Conservation (phyloP, 2,888 invertebrate genomes). For the Sphaerophoria rueppellii region DNA sequence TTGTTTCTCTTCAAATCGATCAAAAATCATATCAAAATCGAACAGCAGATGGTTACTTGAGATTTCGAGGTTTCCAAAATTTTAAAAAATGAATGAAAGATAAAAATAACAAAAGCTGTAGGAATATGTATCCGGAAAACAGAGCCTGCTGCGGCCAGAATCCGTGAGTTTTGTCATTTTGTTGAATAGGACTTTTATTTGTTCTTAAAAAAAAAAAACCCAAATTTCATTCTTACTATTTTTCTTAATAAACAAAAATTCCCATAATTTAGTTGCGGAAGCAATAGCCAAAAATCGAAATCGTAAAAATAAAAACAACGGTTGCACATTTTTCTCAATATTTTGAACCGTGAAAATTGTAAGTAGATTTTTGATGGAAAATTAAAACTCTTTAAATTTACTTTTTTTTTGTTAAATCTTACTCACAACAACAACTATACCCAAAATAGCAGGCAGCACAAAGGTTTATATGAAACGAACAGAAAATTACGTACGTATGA, state of each 20-base stretch:
- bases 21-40: constrained; percentile 45
- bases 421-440: constrained; percentile 52
- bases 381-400: constrained; percentile 37
- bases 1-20: constrained; percentile 36
- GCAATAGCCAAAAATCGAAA: constrained; percentile 21
- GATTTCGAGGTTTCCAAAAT: neutral
- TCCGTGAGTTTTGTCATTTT: constrained; percentile 69
- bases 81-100: neutral
- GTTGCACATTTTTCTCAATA: constrained; percentile 55
- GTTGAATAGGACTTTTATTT: constrained; percentile 66
- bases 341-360: constrained; percentile 70
- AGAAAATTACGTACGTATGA: constrained; percentile 55
- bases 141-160: constrained; percentile 36
- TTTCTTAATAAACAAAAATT: constrained; percentile 54
- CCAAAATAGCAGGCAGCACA: constrained; percentile 59
- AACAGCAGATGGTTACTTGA: constrained; percentile 59
- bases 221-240: constrained; percentile 48
- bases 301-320: constrained; percentile 22
- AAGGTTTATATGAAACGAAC: constrained; percentile 46
- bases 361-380: constrained; percentile 55
- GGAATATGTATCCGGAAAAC: constrained; percentile 57
- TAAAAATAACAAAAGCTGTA: constrained; percentile 38
- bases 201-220: constrained; percentile 18
- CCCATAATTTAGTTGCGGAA: constrained; percentile 61
- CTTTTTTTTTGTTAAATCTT: constrained; percentile 62